A percentile compares a stretch with the other conserved stretches of the same genome.
These are phyloP conservation scores for Noctua janthe DNA, from an alignment of 2,888 invertebrate species.

Conservation along the genomic window DNA sequence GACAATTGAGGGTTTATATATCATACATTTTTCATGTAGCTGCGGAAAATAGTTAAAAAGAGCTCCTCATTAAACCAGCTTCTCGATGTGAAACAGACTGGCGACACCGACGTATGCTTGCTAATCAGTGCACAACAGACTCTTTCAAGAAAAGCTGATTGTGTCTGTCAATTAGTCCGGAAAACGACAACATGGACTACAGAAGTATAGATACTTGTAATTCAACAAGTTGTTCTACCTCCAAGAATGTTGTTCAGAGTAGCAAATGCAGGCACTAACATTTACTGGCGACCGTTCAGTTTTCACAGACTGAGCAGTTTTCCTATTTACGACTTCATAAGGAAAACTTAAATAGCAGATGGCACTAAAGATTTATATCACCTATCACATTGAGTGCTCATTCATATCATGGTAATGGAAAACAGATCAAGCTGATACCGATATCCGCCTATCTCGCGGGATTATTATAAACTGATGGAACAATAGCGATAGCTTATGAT, in stretches of 20 bases:
- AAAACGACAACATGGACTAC: not conserved
- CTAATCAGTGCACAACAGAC: conserved; percentile 44
- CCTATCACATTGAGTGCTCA: conserved; percentile 5
- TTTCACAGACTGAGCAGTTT: not conserved
- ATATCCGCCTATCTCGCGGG: conserved; percentile 71
- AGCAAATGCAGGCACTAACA: not conserved
- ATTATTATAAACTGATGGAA: conserved; percentile 68
- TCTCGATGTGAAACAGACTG: not conserved
- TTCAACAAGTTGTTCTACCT: conserved; percentile 8
- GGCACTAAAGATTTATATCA: conserved; percentile 1
- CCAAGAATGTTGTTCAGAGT: not conserved
- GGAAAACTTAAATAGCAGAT: conserved; percentile 22
- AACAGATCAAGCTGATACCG: conserved; percentile 54
- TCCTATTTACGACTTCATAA: not conserved
- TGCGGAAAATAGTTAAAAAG: not conserved
- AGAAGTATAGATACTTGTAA: not conserved
- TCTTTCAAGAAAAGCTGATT: conserved; percentile 46
- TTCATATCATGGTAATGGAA: conserved; percentile 31
- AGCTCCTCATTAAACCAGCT: conserved; percentile 12
- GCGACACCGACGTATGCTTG: conserved; percentile 2
- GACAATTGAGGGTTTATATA: conserved; percentile 21
- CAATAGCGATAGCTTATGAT: conserved; percentile 68
- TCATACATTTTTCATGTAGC: conserved; percentile 15
- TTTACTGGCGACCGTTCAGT: not conserved
- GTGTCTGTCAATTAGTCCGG: conserved; percentile 21